Conservation (phyloP, 2,113 vertebrate species). For the Todiramphus chloris region DNA sequence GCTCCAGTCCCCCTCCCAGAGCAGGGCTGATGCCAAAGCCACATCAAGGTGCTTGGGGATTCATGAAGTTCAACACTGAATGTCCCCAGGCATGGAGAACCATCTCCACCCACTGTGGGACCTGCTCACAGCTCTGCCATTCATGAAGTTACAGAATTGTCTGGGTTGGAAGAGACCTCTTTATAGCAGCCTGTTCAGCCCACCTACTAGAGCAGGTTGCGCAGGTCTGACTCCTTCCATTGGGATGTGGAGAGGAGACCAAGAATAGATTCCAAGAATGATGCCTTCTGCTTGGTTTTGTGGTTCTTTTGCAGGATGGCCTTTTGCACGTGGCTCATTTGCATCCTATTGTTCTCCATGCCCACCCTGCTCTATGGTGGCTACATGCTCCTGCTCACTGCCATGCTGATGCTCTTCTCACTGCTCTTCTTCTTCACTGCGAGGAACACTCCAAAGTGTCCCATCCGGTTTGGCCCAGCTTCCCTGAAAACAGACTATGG, state of each 20-base stretch:
- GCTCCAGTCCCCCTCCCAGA: background rate
- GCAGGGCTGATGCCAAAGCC: background rate
- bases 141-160: fast-evolving
- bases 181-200: background rate
- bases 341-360: slow-evolving; percentile 88
- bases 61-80: background rate
- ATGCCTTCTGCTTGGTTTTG: background rate
- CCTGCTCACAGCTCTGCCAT: background rate
- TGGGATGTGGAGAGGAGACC: background rate
- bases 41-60: background rate
- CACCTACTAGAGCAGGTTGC: background rate
- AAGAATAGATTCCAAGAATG: background rate
- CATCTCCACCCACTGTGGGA: fast-evolving
- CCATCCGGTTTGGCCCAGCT: slow-evolving; percentile 79
- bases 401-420: slow-evolving; percentile 83
- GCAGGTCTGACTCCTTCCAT: background rate
- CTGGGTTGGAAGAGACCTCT: background rate
- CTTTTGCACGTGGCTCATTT: slow-evolving; percentile 90
- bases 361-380: slow-evolving; percentile 85
- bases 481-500: slow-evolving; percentile 80
- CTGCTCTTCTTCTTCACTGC: slow-evolving; percentile 84
- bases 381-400: slow-evolving; percentile 84
- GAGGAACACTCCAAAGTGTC: slow-evolving; percentile 73
- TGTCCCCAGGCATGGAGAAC: background rate
- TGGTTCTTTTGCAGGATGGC: slow-evolving; percentile 81